Conservation (phyloP, 2,888 invertebrate genomes). For the Augochlorella aurata region DNA sequence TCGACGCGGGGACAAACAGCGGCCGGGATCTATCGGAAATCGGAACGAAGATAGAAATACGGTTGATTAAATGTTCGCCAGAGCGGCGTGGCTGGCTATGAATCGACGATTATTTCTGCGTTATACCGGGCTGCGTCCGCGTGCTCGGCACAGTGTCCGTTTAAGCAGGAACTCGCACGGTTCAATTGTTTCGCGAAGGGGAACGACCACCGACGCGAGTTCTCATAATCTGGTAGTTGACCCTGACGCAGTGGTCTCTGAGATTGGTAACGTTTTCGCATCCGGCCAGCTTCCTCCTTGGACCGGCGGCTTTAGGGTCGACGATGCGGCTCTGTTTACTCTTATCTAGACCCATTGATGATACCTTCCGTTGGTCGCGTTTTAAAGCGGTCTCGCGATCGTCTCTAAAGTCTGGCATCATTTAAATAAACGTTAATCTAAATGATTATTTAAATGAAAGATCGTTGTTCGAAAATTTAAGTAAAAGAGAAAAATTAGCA, state of each 20-base stretch:
- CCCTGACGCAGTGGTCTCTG: slow-evolving; percentile 51
- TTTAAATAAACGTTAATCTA: no score
- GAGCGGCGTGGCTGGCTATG: neutral
- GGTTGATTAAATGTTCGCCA: slow-evolving; percentile 36
- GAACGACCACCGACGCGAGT: slow-evolving; percentile 48
- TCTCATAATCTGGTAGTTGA: slow-evolving; percentile 63
- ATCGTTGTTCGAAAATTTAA: no score
- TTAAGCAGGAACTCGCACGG: slow-evolving; percentile 59
- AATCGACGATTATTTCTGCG: slow-evolving; percentile 32
- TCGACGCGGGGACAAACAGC: slow-evolving; percentile 10
- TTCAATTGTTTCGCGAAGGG: slow-evolving; percentile 54
- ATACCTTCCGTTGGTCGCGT: neutral
- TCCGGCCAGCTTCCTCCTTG: slow-evolving; percentile 41
- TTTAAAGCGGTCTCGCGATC: neutral
- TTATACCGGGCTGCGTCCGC: slow-evolving; percentile 8
- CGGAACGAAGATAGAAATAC: slow-evolving; percentile 7
- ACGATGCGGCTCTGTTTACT: neutral
- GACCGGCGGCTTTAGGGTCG: neutral
- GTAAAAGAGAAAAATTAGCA: no score
- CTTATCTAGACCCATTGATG: neutral
- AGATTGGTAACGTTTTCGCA: slow-evolving; percentile 45
- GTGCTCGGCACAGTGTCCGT: slow-evolving; percentile 11
- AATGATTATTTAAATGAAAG: no score
- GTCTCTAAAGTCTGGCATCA: no score
- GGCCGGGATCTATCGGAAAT: slow-evolving; percentile 5